A percentile compares a stretch with the other conserved stretches of the same genome.
phyloP scores from a whole-genome alignment of 2,888 invertebrate species.

The Acanthosepion esculentum region DNA sequence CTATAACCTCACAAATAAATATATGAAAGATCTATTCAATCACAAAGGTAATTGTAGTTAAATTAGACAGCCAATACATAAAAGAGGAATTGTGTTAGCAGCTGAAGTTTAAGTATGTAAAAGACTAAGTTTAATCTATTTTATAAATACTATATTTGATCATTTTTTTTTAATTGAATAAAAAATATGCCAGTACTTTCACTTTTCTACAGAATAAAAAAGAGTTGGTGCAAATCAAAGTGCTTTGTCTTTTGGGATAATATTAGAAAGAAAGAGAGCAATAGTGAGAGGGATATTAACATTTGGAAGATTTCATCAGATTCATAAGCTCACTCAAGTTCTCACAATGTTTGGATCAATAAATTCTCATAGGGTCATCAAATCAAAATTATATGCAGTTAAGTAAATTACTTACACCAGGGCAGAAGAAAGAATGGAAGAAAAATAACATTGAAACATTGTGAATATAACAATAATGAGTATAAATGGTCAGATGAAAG shows the following conservation, averaged over 20 bases:
- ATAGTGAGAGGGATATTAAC: background rate
- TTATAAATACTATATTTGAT: too few relatives aligned
- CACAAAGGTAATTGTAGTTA: background rate
- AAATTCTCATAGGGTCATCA: background rate
- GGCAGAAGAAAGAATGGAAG: background rate
- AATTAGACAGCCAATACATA: background rate
- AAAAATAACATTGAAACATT: background rate
- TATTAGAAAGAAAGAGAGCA: background rate
- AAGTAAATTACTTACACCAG: too few relatives aligned
- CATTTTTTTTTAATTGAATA: too few relatives aligned
- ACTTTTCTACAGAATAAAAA: background rate
- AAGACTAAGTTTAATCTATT: too few relatives aligned
- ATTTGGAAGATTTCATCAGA: background rate
- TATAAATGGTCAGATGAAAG: background rate
- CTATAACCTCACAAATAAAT: too few relatives aligned
- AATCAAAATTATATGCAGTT: background rate
- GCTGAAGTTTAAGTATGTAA: too few relatives aligned
- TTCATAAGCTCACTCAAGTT: background rate
- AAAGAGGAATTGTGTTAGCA: too few relatives aligned
- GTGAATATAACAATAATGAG: background rate
- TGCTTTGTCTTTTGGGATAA: background rate
- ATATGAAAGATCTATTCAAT: too few relatives aligned
- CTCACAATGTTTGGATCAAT: background rate
- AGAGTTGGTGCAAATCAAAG: conserved; percentile 8
- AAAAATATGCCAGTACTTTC: background rate